Evolutionary conservation across 2,888 invertebrate genomes (phyloP).

Genomic region (Neoaliturus tenellus): DNA sequence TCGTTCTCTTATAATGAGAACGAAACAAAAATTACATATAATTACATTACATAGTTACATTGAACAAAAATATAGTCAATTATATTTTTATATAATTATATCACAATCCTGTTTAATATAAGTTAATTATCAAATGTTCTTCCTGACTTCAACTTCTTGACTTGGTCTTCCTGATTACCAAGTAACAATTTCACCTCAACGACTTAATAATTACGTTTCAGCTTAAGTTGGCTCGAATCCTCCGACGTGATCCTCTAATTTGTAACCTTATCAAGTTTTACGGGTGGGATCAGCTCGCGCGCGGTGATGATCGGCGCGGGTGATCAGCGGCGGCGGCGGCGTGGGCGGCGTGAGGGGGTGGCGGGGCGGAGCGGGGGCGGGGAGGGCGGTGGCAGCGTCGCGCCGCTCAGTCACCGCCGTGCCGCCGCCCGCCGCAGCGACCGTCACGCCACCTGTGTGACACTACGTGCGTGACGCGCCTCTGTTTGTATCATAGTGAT

Average conservation of each 20-base stretch:
- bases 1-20: no score
- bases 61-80: no score
- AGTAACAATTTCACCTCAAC: neutral
- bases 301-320: neutral
- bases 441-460: neutral
- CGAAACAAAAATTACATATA: no score
- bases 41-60: no score
- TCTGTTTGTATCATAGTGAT: conserved; percentile 14
- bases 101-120: no score
- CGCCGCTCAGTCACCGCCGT: neutral
- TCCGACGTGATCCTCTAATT: neutral
- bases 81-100: no score
- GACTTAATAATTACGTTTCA: neutral
- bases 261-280: conserved; percentile 33
- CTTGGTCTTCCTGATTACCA: no score
- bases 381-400: neutral
- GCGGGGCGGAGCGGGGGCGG: neutral
- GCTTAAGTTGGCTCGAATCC: neutral
- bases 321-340: neutral
- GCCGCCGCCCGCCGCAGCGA: neutral
- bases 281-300: neutral
- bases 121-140: no score
- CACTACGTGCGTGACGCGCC: conserved; percentile 6
- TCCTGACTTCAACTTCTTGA: no score
- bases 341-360: neutral